A percentile compares a stretch with the other conserved stretches of the same genome.
phyloP scores from a whole-genome alignment of 2,888 invertebrate genomes.

The Nezara viridula region DNA sequence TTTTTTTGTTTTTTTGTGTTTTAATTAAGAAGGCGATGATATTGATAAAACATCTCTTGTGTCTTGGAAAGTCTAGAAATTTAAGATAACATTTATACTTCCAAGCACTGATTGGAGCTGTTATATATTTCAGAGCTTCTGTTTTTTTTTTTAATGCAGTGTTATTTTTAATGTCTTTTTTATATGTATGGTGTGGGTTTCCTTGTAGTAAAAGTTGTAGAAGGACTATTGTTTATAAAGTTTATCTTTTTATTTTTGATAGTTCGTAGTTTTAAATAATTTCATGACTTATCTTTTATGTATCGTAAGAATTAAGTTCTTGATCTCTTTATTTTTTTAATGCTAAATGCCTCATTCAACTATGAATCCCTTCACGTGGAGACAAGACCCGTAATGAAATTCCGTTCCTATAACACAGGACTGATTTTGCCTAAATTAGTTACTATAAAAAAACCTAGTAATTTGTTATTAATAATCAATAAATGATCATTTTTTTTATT shows the following conservation, averaged over 20 bases:
- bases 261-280: neutral
- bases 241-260: neutral
- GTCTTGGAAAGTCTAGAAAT: neutral
- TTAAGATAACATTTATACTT: neutral
- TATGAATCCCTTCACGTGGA: neutral
- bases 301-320: neutral
- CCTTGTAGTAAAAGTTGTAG: constrained; percentile 12
- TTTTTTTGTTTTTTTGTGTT: neutral
- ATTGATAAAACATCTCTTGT: neutral
- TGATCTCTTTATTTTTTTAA: neutral
- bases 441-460: neutral
- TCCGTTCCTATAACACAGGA: neutral
- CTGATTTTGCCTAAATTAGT: neutral
- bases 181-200: neutral
- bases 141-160: neutral
- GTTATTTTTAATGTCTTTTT: neutral
- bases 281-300: neutral
- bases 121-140: neutral
- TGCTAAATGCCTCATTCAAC: neutral
- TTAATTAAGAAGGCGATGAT: neutral
- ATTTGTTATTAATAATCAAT: no score
- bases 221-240: neutral
- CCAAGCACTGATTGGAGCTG: neutral
- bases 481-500: no score
- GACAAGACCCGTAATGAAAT: neutral